Percentiles rank a stretch among this genome's conserved stretches.
Evolutionary conservation across 2,113 vertebrate species (phyloP).

Genomic region (Calidris pygmaea): DNA sequence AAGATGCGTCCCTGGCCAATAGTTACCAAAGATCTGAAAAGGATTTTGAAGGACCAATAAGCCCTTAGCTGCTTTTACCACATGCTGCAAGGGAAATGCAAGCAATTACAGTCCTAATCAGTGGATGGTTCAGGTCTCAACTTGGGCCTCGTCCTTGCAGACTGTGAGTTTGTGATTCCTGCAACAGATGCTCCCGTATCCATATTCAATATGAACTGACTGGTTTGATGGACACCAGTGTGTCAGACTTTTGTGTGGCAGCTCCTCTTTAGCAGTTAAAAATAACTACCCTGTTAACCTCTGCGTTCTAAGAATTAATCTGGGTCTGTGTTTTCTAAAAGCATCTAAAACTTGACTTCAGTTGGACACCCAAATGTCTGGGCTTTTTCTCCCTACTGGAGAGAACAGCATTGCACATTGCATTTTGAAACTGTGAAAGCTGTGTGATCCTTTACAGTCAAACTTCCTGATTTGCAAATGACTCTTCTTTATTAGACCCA

Average conservation of each 20-base stretch:
- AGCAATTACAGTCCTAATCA: background rate
- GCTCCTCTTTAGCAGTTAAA: background rate
- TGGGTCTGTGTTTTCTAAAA: background rate
- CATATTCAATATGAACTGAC: rapidly evolving
- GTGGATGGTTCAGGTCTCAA: background rate
- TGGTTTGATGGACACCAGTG: background rate
- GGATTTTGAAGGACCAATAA: background rate
- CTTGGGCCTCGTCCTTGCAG: background rate
- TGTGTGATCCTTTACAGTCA: background rate
- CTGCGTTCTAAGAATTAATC: background rate
- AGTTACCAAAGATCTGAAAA: background rate
- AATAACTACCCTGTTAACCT: background rate
- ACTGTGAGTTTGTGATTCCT: background rate
- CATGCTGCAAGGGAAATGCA: background rate
- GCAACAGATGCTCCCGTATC: background rate
- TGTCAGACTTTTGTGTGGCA: background rate
- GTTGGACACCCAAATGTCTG: background rate
- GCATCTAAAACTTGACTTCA: background rate
- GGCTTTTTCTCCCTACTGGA: background rate
- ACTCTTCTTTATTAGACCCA: background rate
- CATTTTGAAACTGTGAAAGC: background rate
- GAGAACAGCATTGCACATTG: background rate
- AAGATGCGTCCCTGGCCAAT: background rate
- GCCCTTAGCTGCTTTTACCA: background rate
- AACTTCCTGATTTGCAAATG: background rate